These are phyloP conservation scores for Lasioglossum morio DNA, from an alignment of 2,888 invertebrate species.

Conservation along the genomic window DNA sequence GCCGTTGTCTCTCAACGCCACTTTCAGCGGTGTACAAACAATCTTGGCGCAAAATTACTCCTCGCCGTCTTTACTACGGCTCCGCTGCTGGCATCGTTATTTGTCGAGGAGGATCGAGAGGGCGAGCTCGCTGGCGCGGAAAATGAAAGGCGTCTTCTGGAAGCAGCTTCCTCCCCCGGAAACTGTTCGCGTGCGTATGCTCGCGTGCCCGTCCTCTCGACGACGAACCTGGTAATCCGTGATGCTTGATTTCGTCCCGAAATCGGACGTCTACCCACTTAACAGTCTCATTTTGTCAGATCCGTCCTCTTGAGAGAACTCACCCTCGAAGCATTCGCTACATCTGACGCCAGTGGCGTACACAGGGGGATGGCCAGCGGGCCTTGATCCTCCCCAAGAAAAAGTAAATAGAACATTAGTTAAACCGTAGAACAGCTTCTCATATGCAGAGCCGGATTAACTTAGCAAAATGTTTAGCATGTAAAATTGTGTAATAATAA, in stretches of 20 bases:
- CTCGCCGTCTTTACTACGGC: conserved; percentile 57
- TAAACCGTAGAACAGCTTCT: too few relatives aligned
- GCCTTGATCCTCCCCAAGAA: too few relatives aligned
- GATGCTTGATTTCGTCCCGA: conserved; percentile 58
- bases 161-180: conserved; percentile 31
- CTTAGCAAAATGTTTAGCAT: too few relatives aligned
- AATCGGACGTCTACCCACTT: conserved; percentile 6
- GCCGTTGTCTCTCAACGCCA: conserved; percentile 53
- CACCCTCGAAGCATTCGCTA: not conserved
- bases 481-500: too few relatives aligned
- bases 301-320: not conserved
- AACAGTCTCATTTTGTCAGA: not conserved
- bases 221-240: conserved; percentile 54
- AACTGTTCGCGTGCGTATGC: conserved; percentile 30
- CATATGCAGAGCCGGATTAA: too few relatives aligned
- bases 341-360: not conserved
- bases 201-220: conserved; percentile 46
- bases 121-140: conserved; percentile 72
- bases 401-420: too few relatives aligned
- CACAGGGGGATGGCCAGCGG: too few relatives aligned
- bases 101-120: conserved; percentile 61
- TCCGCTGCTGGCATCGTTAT: conserved; percentile 40
- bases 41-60: conserved; percentile 70
- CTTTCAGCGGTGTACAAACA: conserved; percentile 69
- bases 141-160: conserved; percentile 74